Evolutionary conservation across 2,888 invertebrate genomes (phyloP).

Genomic region (Oscheius myriophilus): DNA sequence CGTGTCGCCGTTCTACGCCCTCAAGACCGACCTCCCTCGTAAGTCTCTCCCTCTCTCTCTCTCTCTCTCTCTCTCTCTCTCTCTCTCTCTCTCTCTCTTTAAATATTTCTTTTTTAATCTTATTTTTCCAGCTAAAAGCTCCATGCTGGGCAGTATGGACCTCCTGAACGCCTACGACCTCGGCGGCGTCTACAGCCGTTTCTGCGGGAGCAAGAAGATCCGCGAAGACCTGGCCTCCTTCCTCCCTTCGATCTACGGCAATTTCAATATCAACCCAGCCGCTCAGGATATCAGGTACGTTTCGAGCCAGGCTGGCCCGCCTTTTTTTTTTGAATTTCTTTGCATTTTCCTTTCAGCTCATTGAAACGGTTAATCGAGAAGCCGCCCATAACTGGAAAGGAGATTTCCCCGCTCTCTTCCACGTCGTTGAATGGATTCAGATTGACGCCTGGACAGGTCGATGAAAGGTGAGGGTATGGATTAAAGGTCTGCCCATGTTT

Average conservation of each 20-base stretch:
- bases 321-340: not conserved
- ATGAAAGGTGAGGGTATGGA: slow-evolving; percentile 44
- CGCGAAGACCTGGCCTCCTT: slow-evolving; percentile 55
- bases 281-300: slow-evolving; percentile 43
- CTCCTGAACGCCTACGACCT: slow-evolving; percentile 51
- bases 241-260: slow-evolving; percentile 59
- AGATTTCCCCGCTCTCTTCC: slow-evolving; percentile 46
- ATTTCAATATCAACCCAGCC: slow-evolving; percentile 46
- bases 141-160: slow-evolving; percentile 52
- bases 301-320: too few relatives aligned
- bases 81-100: slow-evolving; percentile 3
- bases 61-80: not conserved
- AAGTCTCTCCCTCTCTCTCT: slow-evolving; percentile 12
- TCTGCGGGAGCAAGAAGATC: slow-evolving; percentile 37
- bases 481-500: too few relatives aligned
- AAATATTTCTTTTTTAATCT: not conserved
- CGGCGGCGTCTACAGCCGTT: slow-evolving; percentile 37
- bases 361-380: slow-evolving; percentile 54
- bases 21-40: slow-evolving; percentile 52
- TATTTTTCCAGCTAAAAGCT: slow-evolving; percentile 47
- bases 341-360: slow-evolving; percentile 35
- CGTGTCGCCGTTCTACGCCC: slow-evolving; percentile 50
- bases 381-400: slow-evolving; percentile 62
- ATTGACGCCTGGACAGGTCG: slow-evolving; percentile 52
- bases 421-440: slow-evolving; percentile 54